Base-by-base conservation (phyloP, 2,113 vertebrate genomes). In the Pedionomus torquatus region DNA sequence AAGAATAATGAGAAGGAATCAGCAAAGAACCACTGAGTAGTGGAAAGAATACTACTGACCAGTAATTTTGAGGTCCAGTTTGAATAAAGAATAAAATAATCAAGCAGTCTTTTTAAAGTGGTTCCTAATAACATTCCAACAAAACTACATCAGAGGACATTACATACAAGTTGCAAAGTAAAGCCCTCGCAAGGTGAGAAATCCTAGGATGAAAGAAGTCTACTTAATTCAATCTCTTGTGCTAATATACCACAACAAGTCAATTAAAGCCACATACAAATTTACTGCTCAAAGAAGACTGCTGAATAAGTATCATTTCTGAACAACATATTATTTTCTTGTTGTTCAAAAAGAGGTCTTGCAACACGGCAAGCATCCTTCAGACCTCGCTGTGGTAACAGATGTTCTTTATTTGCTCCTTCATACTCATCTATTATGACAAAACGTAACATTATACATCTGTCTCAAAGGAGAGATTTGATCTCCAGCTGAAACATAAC, bases 321-420 rank as follows among this genome's bases (percentile, higher is more conserved):
- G 63, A 65, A 65, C 30, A 89, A 57, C 17, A 77, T 76, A 66
- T 6, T 44, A 21, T 46, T 76, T 77, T 49, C 46, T 77, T 17
- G 65, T 24, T 64, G 64, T 60, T 74, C 66, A 68, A 91, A 79
- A 76, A 41, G 44, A 57, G 41, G 19, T 41, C 15, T 74, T 77
- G 39, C 58, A 91, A 83, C 17, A 54, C 0, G 0, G 54, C 52
- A 58, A 83, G 43, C 1, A 2, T 55, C 49, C 75, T 94, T 75
- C 63, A 85, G 77, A 68, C 18, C 71, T 66, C 57, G 23, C 54
- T 72, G 54, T 51, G 28, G 13, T 49, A 87, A 87, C 63, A 94
- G 64, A 91, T 87, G 91, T n/a, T 90, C 52, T 80, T 75, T 51
- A 87, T 79, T 78, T 87, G 57, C 81, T 91, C 77, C 69, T 52